Evolutionary conservation across 2,113 vertebrate genomes (phyloP).

Genomic region (Cromileptes altivelis): DNA sequence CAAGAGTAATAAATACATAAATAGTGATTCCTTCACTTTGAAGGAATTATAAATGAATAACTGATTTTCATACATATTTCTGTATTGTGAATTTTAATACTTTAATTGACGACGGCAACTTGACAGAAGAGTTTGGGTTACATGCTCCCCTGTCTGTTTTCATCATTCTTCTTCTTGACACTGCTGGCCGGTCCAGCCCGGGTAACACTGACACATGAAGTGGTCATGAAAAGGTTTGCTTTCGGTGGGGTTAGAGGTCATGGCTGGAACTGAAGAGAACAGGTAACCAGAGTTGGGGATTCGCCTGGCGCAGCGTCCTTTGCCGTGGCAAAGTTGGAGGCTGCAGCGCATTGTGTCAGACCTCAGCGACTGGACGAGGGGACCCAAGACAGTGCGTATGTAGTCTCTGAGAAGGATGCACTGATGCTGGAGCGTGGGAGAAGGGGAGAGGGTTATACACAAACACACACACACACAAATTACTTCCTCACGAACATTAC

Average conservation of each 20-base stretch:
- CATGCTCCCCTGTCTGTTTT: neutral
- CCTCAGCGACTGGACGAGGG: conserved; percentile 84
- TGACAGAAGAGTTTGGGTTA: neutral
- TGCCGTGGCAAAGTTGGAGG: conserved; percentile 78
- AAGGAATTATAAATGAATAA: no score
- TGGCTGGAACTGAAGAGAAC: conserved; percentile 57
- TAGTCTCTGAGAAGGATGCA: conserved; percentile 88
- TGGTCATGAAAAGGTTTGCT: conserved; percentile 1
- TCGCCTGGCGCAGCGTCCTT: conserved; percentile 86
- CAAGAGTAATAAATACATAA: neutral
- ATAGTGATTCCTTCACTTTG: neutral
- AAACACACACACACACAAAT: neutral
- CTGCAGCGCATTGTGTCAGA: conserved; percentile 84
- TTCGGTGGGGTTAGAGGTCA: neutral
- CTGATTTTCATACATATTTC: no score
- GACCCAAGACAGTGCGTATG: conserved; percentile 85
- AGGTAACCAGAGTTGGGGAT: conserved; percentile 67
- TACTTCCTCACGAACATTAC: neutral
- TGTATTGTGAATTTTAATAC: neutral
- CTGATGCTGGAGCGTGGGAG: conserved; percentile 77
- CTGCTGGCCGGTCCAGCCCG: conserved; percentile 82
- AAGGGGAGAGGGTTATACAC: neutral
- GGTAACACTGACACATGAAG: conserved; percentile 89
- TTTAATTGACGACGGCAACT: neutral
- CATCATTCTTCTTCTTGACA: conserved; percentile 68